A percentile compares a stretch with the other conserved stretches of the same genome.
Evolutionary conservation across 2,797 vertebrate genomes (phyloP).

Genomic region (Parambassis ranga): DNA sequence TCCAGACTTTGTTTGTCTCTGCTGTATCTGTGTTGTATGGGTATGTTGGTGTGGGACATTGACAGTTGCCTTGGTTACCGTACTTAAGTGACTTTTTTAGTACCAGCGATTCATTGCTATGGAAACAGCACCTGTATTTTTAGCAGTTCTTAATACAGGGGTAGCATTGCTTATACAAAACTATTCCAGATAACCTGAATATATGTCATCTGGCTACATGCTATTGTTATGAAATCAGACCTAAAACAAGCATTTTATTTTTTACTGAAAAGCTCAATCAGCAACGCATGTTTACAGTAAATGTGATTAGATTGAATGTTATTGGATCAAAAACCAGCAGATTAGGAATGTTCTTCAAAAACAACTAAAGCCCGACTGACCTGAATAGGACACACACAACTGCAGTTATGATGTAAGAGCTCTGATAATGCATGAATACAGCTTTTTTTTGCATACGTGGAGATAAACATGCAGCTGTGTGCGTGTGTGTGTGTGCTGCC

Average conservation of each 20-base stretch:
- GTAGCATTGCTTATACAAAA: background rate
- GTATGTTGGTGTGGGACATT: background rate
- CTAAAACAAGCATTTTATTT: background rate
- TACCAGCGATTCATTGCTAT: slow-evolving; percentile 20
- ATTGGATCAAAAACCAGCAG: background rate
- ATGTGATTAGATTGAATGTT: background rate
- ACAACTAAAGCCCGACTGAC: slow-evolving; percentile 13
- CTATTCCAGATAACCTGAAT: background rate
- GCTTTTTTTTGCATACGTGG: background rate
- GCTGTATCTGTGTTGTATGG: slow-evolving; percentile 8
- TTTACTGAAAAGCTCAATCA: background rate
- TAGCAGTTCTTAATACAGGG: background rate
- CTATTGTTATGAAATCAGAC: background rate
- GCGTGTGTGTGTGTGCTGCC: slow-evolving; percentile 5
- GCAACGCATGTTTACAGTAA: background rate
- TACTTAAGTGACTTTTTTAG: background rate
- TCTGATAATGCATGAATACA: background rate
- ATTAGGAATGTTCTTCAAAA: slow-evolving; percentile 15
- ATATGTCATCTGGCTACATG: background rate
- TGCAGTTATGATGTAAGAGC: slow-evolving; percentile 16
- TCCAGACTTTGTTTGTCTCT: background rate
- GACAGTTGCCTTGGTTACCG: slow-evolving; percentile 21
- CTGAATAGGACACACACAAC: background rate
- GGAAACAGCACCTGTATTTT: slow-evolving; percentile 36
- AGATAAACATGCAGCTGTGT: background rate